Evolutionary conservation across 2,888 invertebrate species (phyloP).

Genomic region (Pyrrhosoma nymphula): DNA sequence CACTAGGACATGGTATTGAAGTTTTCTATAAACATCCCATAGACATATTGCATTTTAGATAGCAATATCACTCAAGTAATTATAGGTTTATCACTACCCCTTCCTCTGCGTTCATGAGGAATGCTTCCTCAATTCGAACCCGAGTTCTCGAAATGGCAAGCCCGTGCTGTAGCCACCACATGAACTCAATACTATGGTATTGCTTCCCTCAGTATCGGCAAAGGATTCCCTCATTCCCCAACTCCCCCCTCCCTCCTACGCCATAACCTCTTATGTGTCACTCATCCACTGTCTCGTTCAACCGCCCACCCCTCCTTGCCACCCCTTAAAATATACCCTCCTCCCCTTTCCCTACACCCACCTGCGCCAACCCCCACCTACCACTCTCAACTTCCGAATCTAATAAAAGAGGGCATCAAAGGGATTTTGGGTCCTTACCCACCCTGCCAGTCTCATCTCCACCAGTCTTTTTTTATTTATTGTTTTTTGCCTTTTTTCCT

Average conservation of each 20-base stretch:
- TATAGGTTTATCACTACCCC: no score
- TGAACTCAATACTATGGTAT: no score
- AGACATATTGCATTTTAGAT: no score
- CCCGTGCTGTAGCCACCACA: no score
- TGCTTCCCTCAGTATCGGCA: no score
- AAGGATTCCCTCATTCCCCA: no score
- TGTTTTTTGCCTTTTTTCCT: background rate
- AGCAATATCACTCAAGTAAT: no score
- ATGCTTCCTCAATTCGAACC: no score
- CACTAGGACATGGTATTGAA: no score
- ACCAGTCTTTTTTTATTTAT: background rate
- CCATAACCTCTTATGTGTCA: background rate
- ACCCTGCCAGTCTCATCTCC: background rate
- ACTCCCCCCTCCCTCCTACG: background rate
- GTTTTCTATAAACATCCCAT: no score
- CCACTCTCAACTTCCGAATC: background rate
- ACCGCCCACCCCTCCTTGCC: background rate
- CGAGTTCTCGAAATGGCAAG: no score
- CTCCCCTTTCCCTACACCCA: background rate
- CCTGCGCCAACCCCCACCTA: background rate
- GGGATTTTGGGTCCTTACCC: background rate
- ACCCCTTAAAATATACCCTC: background rate
- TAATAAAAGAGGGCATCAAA: constrained; percentile 16
- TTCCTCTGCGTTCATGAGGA: no score
- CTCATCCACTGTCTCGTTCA: background rate